Evolutionary conservation across 92 coral and sea anemone species (phyloP), one percentile per base, ranked within the genome.

Genomic region (Palythoa heliodiscus): DNA sequence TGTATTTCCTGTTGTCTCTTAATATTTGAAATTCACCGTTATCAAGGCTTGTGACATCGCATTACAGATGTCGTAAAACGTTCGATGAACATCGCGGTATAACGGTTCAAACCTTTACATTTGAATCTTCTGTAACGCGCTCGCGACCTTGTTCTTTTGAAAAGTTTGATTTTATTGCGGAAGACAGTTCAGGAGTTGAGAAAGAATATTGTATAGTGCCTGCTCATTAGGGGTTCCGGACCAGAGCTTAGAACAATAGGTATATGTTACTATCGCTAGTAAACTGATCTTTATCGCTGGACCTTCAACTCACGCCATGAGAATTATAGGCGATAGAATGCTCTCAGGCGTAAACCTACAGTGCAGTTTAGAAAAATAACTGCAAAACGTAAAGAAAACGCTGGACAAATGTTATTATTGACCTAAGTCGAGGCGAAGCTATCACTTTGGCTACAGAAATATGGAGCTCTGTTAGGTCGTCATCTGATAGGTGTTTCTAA

Each of bases 221-320:
- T 37, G 72, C 88, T 87, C 89, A 84, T 87, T 78, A 88, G 87
- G 90, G 87, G 94, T 75, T 57, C 90, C 52, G 87, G 83, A 92
- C 77, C 78, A 89, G 83, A 83, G 87, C 83, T 87, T 73, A 79
- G 83, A 89, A 94, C 98, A 94, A 92, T 94, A 78, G 98, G 82
- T 70, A 85, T 89, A 90, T 84, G 98, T 88, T 92, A 92, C 95
- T 88, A 73, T 80, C 83, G 86, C 92, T 83, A 69, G 91, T 86
- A 90, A 90, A 82, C 92, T 91, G 98, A 94, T 94, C 88, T 90
- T 92, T 92, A 92, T 92, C 95, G 53, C 69, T 38, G 5, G 82
- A 43, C 39, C 58, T 40, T 54, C 71, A 83, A 93, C 90, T 93
- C 97, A 91, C 93, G 88, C 88, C 90, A 75, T 52, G 64, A 40